A percentile compares a stretch with the other conserved stretches of the same genome.
Evolutionary conservation across 2,888 invertebrate species (phyloP).

Genomic region (Chrysolina oricalcia): DNA sequence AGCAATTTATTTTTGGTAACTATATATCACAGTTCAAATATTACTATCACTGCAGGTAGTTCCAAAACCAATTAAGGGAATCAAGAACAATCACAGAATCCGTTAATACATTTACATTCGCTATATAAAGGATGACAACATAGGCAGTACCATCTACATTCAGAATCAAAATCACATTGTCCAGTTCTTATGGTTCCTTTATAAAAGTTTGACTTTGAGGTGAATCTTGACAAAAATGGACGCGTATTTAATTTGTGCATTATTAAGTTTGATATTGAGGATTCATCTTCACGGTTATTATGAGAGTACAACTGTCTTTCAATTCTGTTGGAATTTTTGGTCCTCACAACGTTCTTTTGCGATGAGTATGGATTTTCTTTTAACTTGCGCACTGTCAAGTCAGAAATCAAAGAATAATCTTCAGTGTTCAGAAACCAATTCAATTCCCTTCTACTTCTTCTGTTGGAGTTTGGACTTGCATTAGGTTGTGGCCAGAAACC

Average conservation of each 20-base stretch:
- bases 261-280: too few species aligned
- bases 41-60: not conserved
- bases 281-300: too few species aligned
- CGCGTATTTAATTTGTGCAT: too few species aligned
- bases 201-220: not conserved
- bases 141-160: not conserved
- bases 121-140: not conserved
- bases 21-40: too few species aligned
- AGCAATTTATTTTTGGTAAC: too few species aligned
- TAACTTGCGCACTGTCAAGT: not conserved
- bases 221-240: not conserved
- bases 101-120: not conserved
- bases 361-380: not conserved
- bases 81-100: not conserved
- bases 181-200: not conserved
- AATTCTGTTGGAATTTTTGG: too few species aligned
- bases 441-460: not conserved
- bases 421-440: not conserved
- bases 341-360: too few species aligned
- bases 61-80: too few species aligned
- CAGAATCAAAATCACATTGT: constrained; percentile 1
- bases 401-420: not conserved
- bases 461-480: too few species aligned
- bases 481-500: too few species aligned
- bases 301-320: too few species aligned